phyloP scores from a whole-genome alignment of 2,113 vertebrate species.

The Mormyrus iriodes region DNA sequence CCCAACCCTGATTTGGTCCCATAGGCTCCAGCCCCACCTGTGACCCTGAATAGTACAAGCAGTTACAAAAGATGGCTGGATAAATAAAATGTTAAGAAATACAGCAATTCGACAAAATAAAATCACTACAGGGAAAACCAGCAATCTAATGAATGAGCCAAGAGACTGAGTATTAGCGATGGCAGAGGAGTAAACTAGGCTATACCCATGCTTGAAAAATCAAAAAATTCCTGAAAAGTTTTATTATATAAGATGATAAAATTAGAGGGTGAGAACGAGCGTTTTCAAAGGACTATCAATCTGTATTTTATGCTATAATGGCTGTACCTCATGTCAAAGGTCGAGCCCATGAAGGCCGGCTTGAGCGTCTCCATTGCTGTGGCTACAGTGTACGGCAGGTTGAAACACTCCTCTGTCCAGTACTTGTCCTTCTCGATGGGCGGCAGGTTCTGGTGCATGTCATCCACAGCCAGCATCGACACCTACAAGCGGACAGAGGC shows the following conservation, averaged over 20 bases:
- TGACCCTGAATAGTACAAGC: too few relatives aligned
- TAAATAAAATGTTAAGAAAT: too few relatives aligned
- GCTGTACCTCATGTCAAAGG: constrained; percentile 73
- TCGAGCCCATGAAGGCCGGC: constrained; percentile 75
- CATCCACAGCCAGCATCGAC: constrained; percentile 79
- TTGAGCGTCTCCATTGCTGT: constrained; percentile 58
- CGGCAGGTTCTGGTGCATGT: constrained; percentile 80
- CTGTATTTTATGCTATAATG: not conserved
- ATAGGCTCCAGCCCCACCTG: too few relatives aligned
- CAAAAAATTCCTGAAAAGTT: not conserved
- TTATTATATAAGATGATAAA: not conserved
- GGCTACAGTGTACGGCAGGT: constrained; percentile 64
- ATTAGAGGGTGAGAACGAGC: not conserved
- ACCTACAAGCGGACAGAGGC: constrained; percentile 52
- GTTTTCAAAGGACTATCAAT: not conserved
- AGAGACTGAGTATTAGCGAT: too few relatives aligned
- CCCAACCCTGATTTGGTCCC: too few relatives aligned
- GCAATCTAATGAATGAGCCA: too few relatives aligned
- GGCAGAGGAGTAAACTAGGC: too few relatives aligned
- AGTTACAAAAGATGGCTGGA: too few relatives aligned
- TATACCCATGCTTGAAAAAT: not conserved
- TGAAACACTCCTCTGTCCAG: constrained; percentile 65
- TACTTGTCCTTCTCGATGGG: constrained; percentile 67
- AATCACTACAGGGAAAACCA: too few relatives aligned
- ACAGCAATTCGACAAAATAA: too few relatives aligned